phyloP scores from a whole-genome alignment of 2,113 vertebrate species.

The Corapipo altera region DNA sequence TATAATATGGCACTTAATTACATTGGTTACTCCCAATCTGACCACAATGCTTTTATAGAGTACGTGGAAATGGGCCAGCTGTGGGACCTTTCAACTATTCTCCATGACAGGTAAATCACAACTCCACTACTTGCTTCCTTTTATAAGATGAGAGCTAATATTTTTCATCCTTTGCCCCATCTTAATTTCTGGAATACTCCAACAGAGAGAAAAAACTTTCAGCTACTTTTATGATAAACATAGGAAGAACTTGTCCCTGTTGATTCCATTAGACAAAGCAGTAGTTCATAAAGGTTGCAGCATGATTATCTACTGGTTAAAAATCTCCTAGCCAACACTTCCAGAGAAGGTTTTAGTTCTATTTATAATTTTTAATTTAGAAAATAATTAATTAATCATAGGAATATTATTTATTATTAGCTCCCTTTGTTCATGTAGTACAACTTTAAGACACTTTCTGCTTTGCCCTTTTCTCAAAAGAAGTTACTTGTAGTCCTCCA shows the following conservation, averaged over 20 bases:
- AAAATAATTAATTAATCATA: not conserved
- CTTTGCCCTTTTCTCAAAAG: not conserved
- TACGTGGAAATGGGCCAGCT: not conserved
- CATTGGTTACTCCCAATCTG: not conserved
- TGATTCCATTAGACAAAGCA: not conserved
- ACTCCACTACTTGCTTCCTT: not conserved
- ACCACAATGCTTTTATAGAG: not conserved
- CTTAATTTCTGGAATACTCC: not conserved
- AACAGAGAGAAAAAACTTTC: not conserved
- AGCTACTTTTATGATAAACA: not conserved
- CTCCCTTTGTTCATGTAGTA: not conserved
- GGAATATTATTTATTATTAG: not conserved
- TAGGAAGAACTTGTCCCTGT: not conserved
- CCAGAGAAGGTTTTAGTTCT: not conserved
- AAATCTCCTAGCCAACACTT: not conserved
- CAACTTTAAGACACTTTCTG: not conserved
- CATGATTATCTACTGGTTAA: not conserved
- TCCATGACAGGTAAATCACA: not conserved
- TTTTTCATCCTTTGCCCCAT: not conserved
- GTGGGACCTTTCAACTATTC: not conserved
- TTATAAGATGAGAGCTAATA: accelerated
- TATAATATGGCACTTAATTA: not conserved
- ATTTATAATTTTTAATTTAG: not conserved
- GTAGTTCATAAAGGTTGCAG: not conserved
- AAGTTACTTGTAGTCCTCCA: not conserved